Conservation (phyloP, 2,113 vertebrate genomes). For the Dipodomys stephensi region DNA sequence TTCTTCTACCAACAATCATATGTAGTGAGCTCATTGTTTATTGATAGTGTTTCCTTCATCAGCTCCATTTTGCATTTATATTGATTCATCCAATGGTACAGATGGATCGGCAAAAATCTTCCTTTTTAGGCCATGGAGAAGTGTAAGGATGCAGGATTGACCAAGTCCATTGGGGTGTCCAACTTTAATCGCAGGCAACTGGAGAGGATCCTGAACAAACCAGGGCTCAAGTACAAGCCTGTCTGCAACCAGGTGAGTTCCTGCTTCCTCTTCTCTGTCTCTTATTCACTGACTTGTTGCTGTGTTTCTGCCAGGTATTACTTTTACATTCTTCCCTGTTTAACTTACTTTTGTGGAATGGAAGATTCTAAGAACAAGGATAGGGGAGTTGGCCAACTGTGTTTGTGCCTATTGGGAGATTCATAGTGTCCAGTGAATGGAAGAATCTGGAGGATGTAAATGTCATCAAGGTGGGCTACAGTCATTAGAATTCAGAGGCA, state of each 20-base stretch:
- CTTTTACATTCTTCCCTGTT: neutral
- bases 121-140: slow-evolving; percentile 88
- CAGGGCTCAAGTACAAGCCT: slow-evolving; percentile 66
- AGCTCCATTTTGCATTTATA: neutral
- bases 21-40: neutral
- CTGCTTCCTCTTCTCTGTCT: fast-evolving
- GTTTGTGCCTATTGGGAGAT: too few relatives aligned
- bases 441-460: neutral
- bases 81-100: neutral
- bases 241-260: slow-evolving; percentile 39
- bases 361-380: neutral
- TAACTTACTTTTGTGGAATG: neutral
- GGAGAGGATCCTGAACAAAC: slow-evolving; percentile 49
- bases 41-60: neutral
- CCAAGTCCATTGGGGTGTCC: slow-evolving; percentile 76
- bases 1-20: neutral
- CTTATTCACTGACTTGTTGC: neutral
- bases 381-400: too few relatives aligned
- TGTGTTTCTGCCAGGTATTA: neutral
- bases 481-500: neutral
- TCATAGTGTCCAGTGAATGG: neutral
- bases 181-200: slow-evolving; percentile 46
- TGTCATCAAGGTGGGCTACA: too few relatives aligned
- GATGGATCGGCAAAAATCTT: neutral
- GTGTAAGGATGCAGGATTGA: slow-evolving; percentile 88